Evolutionary conservation across 2,888 invertebrate genomes (phyloP).

Genomic region (Eremobia ochroleuca): DNA sequence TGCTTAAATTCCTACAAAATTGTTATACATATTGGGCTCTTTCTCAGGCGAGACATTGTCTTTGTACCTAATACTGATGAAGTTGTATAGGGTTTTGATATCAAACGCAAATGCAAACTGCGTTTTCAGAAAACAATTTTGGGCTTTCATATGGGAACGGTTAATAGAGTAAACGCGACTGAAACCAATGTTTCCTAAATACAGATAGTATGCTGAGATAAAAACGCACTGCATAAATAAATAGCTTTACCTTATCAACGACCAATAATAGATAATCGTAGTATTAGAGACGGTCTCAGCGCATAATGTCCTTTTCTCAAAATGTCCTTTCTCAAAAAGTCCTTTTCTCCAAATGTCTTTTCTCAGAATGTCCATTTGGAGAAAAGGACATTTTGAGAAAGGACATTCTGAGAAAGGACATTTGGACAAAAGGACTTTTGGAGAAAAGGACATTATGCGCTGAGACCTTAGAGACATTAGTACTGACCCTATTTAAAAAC

Average conservation of each 20-base stretch:
- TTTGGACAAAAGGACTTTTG: too few relatives aligned
- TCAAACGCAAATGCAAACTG: constrained; percentile 11
- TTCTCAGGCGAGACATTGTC: constrained; percentile 4
- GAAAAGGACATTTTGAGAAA: too few relatives aligned
- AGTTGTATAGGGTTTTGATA: constrained; percentile 10
- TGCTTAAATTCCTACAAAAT: constrained; percentile 2
- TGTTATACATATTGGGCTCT: background rate
- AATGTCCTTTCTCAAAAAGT: too few relatives aligned
- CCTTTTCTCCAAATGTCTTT: too few relatives aligned
- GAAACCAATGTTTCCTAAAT: background rate
- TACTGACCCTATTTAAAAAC: constrained; percentile 58
- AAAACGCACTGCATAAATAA: constrained; percentile 63
- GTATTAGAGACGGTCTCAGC: constrained; percentile 61
- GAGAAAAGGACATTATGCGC: too few relatives aligned
- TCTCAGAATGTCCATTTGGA: too few relatives aligned
- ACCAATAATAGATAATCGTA: constrained; percentile 69
- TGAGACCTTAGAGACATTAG: constrained; percentile 64
- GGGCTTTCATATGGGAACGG: constrained; percentile 3
- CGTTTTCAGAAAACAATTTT: constrained; percentile 17
- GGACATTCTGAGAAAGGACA: too few relatives aligned
- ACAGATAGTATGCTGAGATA: constrained; percentile 16
- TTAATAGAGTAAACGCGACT: constrained; percentile 12
- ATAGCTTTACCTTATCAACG: constrained; percentile 70
- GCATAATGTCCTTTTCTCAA: too few relatives aligned
- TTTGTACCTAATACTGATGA: background rate